Conservation (phyloP, 2,888 invertebrate genomes). For the Plagodis dolabraria region DNA sequence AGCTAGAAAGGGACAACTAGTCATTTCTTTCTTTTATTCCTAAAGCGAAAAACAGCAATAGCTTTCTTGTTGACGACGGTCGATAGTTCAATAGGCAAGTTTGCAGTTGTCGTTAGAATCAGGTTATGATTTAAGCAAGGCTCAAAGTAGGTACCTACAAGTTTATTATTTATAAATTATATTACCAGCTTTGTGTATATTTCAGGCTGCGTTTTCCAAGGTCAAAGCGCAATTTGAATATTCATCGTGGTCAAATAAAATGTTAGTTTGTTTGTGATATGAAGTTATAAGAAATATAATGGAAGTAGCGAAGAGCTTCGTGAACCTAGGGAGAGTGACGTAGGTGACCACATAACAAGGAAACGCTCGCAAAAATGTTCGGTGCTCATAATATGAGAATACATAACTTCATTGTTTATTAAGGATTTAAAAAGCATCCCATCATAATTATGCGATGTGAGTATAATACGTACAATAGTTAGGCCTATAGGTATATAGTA, state of each 20-base stretch:
- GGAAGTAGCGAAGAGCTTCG: constrained; percentile 32
- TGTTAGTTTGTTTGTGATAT: no score
- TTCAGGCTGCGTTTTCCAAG: no score
- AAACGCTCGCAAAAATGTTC: constrained; percentile 48
- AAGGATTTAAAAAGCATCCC: no score
- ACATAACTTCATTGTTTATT: constrained; percentile 13
- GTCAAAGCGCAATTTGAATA: no score
- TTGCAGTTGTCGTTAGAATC: constrained; percentile 25
- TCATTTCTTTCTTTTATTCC: constrained; percentile 75
- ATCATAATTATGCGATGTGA: no score
- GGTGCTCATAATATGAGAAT: constrained; percentile 45
- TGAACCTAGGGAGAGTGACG: constrained; percentile 23
- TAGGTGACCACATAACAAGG: constrained; percentile 54
- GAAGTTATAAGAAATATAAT: no score
- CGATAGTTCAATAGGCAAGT: constrained; percentile 51
- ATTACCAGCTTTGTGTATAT: no score
- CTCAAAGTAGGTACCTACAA: no score
- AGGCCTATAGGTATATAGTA: no score
- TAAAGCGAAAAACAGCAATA: constrained; percentile 58
- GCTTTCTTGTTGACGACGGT: constrained; percentile 64
- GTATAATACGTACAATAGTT: no score
- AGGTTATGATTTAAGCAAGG: constrained; percentile 1
- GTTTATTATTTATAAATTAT: no score
- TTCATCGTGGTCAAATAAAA: no score
- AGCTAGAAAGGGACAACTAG: constrained; percentile 73